Evolutionary conservation across 2,797 vertebrate species (phyloP), one percentile per base, ranked within the genome.

Genomic region (Leuciscus waleckii): DNA sequence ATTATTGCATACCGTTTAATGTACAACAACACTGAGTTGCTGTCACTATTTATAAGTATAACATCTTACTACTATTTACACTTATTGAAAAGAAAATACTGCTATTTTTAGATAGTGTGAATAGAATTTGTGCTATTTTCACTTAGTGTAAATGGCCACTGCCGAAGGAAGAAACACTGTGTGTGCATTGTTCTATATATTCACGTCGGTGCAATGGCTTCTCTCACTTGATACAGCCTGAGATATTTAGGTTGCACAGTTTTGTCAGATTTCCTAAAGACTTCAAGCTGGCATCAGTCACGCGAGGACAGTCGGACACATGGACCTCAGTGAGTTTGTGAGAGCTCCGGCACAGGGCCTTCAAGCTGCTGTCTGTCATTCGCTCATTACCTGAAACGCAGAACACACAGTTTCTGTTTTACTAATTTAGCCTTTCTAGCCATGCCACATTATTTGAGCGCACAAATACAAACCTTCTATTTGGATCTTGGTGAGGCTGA

Each of bases 361-460:
- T 91, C 91, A 96, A 96, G 93, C 90, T 93, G 69, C 88, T n/a
- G 70, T 97, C 96, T 39, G 94, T 95, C 77, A 97, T 90, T 71
- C 94, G 92, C 81, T 95, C 93, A 91, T 95, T 97, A 65, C 95
- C 95, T 97, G 84, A 80, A 11, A 56, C 41, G 19, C 43, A 65
- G 11, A 87, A 46, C 81, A 63, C 77, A 39, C 14, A 39, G 32
- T 74, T 63, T 68, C 46, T 70, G 26, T 70, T 68, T 5, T 16
- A 54, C 10, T 51, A 7, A 41, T 56, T 23, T 5, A n/a, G 19
- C 9, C 8, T 49, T 51, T 71, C 9, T 49, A 41, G 21, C 29
- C 49, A 23, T 8, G 49, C 7, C 4, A 16, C 26, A 16, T 51
- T 16, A 68, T 9, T 35, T 41, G 17, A 17, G 21, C 5, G 1